phyloP scores from a whole-genome alignment of 2,797 vertebrate species.

The Kryptopterus vitreolus region DNA sequence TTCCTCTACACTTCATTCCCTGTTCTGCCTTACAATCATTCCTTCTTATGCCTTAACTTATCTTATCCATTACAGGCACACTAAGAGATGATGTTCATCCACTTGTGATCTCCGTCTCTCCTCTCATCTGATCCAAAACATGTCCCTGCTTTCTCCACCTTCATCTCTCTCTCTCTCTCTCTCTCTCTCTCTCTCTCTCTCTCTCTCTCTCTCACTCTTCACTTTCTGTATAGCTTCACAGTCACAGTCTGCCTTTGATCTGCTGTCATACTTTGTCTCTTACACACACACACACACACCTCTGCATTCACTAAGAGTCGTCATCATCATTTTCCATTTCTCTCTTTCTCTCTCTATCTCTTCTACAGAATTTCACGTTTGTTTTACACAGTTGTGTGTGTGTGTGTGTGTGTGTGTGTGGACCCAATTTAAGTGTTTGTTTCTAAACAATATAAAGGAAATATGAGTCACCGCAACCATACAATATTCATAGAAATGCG shows the following conservation, averaged over 20 bases:
- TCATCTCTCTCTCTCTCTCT: not conserved
- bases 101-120: not conserved
- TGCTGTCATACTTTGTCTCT: not conserved
- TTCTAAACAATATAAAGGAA: not conserved
- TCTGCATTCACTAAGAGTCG: not conserved
- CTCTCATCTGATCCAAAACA: slow-evolving; percentile 10
- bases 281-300: not conserved
- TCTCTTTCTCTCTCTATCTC: slow-evolving; percentile 4
- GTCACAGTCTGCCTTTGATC: slow-evolving; percentile 14
- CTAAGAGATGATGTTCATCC: not conserved
- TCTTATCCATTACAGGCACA: slow-evolving; percentile 1
- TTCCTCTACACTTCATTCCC: not conserved
- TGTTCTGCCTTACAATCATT: not conserved
- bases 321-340: not conserved
- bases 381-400: not conserved
- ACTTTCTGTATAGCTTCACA: not conserved
- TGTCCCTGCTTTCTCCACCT: not conserved
- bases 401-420: not conserved
- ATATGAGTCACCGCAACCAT: not conserved
- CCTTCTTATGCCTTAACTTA: not conserved
- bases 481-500: not conserved
- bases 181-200: not conserved
- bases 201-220: not conserved
- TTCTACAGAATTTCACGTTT: not conserved
- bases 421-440: not conserved